These are phyloP conservation scores for Willisornis vidua DNA, from an alignment of 2,113 vertebrate species.

Conservation along the genomic window DNA sequence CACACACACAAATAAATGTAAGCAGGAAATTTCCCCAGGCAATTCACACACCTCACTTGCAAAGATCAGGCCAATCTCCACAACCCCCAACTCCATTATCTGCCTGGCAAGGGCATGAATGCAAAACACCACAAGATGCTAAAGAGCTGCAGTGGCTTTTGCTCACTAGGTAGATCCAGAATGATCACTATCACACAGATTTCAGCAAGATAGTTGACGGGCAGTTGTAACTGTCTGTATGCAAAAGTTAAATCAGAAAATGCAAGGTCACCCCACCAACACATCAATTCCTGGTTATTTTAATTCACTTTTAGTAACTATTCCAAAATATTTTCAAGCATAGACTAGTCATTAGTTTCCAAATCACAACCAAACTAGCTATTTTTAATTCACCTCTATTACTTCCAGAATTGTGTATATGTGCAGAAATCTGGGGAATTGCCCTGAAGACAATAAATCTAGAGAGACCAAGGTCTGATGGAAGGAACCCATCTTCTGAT, in stretches of 20 bases:
- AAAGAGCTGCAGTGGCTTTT: background rate
- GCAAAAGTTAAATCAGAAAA: background rate
- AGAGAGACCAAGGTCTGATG: background rate
- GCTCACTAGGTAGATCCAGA: background rate
- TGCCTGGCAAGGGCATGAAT: background rate
- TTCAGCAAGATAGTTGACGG: background rate
- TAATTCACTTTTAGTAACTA: background rate
- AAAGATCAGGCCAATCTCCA: background rate
- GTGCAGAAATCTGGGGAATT: background rate
- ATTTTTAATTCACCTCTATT: background rate
- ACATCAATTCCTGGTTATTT: background rate
- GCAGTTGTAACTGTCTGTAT: background rate
- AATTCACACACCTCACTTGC: background rate
- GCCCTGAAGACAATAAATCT: background rate
- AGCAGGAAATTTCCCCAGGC: background rate
- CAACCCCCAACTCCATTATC: background rate
- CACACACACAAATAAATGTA: rapidly evolving
- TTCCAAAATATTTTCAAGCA: background rate
- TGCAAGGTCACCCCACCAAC: background rate
- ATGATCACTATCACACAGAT: background rate
- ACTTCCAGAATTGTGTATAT: background rate
- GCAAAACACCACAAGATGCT: background rate
- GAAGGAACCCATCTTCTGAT: background rate
- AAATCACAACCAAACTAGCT: background rate
- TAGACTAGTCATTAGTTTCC: background rate